Conservation (phyloP, 2,797 vertebrate genomes). For the Acrossocheilus fasciatus region DNA sequence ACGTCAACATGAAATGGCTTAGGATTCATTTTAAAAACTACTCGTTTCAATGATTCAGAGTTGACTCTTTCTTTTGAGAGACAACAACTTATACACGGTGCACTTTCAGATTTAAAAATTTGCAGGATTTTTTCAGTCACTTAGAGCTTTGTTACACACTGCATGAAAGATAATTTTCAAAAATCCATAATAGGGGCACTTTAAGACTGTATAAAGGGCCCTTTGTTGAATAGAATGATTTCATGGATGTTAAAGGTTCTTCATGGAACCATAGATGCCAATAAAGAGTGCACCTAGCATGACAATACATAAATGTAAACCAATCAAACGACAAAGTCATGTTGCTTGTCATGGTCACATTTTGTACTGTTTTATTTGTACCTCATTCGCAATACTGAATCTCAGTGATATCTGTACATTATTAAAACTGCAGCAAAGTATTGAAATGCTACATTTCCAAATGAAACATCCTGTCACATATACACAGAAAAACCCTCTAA, state of each 20-base stretch:
- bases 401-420: neutral
- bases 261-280: neutral
- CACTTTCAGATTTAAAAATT: no score
- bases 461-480: neutral
- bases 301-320: neutral
- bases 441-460: neutral
- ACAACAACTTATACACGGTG: no score
- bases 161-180: no score
- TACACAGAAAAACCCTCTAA: conserved; percentile 9
- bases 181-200: no score
- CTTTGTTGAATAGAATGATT: neutral
- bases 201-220: neutral
- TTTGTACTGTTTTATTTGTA: neutral
- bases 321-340: neutral
- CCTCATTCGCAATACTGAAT: neutral
- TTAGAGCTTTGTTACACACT: no score
- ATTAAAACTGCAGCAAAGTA: neutral
- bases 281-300: neutral
- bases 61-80: no score
- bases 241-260: neutral
- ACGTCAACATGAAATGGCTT: no score
- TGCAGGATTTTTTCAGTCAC: no score
- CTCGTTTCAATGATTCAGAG: no score
- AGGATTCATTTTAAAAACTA: no score
- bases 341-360: neutral